A percentile compares a stretch with the other conserved stretches of the same genome.
Conservation (phyloP, 2,113 vertebrate species). For the Gracilinanus agilis region DNA sequence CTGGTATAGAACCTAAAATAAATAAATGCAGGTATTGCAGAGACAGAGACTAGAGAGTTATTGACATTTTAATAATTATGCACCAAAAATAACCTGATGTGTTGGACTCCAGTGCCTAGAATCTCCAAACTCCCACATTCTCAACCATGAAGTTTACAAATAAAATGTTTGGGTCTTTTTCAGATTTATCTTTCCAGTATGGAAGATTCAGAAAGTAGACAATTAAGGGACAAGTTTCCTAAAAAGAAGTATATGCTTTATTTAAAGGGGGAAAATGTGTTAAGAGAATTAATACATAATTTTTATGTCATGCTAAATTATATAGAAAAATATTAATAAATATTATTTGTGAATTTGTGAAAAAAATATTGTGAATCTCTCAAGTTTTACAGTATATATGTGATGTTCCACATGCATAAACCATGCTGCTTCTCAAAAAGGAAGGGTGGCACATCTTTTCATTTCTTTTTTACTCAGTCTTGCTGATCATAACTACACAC, state of each 20-base stretch:
- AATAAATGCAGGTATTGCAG: neutral
- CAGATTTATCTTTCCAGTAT: conserved; percentile 8
- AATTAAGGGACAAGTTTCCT: neutral
- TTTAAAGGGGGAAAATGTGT: conserved; percentile 9
- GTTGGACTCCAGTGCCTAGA: conserved; percentile 3
- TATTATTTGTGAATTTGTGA: too few species aligned
- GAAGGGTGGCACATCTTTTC: too few species aligned
- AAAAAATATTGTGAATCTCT: too few species aligned
- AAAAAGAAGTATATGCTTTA: neutral
- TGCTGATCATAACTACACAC: too few species aligned
- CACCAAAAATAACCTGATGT: neutral
- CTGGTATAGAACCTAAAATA: conserved; percentile 11
- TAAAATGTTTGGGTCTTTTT: neutral
- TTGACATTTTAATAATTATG: conserved; percentile 1
- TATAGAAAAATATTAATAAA: too few species aligned
- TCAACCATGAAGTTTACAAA: conserved; percentile 19
- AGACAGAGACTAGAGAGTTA: conserved; percentile 36
- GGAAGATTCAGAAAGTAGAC: conserved; percentile 26
- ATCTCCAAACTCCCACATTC: neutral
- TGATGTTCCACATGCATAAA: too few species aligned
- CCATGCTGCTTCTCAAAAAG: too few species aligned
- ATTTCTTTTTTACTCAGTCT: too few species aligned
- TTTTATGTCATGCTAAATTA: neutral
- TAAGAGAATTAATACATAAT: conserved; percentile 12
- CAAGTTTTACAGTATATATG: too few species aligned